Conservation (phyloP, 2,888 invertebrate species). For the Arrhopalites spinosus region DNA sequence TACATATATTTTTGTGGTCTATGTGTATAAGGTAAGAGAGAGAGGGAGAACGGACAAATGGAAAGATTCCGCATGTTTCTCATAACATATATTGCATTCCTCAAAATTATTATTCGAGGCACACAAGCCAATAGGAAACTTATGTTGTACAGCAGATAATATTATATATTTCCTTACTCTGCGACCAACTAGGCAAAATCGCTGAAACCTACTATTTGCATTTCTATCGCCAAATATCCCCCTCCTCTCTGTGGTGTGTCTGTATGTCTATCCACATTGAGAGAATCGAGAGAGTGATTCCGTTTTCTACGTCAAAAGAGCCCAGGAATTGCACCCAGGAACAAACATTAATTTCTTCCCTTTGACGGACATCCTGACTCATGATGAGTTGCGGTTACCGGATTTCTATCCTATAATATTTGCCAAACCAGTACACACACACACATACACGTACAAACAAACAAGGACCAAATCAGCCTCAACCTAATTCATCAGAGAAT, state of each 20-base stretch:
- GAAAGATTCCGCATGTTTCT: constrained; percentile 4
- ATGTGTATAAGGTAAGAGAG: neutral
- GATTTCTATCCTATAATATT: neutral
- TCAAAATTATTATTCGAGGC: constrained; percentile 23
- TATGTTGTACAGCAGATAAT: constrained; percentile 11
- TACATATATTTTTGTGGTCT: neutral
- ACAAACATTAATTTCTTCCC: constrained; percentile 32
- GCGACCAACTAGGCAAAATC: constrained; percentile 2
- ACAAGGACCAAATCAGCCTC: neutral
- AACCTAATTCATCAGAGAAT: no score
- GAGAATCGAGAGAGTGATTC: neutral
- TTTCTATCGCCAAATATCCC: constrained; percentile 6
- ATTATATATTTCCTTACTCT: neutral
- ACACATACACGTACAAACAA: neutral
- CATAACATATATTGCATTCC: constrained; percentile 15
- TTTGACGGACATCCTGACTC: constrained; percentile 33
- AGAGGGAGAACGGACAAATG: neutral
- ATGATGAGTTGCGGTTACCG: constrained; percentile 24
- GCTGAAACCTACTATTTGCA: constrained; percentile 7
- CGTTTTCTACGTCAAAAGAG: neutral
- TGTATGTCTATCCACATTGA: neutral
- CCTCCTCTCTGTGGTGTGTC: neutral
- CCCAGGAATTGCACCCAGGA: constrained; percentile 13
- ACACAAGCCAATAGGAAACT: constrained; percentile 12
- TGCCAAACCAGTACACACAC: neutral